Evolutionary conservation across 2,113 vertebrate species (phyloP).

Genomic region (Athene noctua): DNA sequence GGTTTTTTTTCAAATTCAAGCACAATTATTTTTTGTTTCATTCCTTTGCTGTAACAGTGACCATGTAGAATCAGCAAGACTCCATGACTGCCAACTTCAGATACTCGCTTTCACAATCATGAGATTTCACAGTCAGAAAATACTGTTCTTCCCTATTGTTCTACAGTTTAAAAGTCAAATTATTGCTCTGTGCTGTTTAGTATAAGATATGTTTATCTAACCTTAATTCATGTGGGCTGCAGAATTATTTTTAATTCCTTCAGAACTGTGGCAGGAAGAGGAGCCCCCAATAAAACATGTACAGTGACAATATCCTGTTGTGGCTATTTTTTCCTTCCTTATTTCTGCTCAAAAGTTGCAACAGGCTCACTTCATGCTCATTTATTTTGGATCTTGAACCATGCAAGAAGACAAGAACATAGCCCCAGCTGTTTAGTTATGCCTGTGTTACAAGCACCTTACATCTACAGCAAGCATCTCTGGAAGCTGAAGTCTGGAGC

Average conservation of each 20-base stretch:
- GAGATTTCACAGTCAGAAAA: neutral
- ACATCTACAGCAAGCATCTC: conserved; percentile 1
- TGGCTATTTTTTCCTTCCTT: neutral
- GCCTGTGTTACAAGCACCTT: neutral
- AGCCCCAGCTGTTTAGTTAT: neutral
- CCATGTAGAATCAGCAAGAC: neutral
- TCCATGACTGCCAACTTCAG: neutral
- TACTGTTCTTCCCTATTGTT: neutral
- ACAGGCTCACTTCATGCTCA: neutral
- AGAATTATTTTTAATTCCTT: neutral
- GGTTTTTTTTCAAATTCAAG: neutral
- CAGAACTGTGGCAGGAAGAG: neutral
- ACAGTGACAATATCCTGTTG: neutral
- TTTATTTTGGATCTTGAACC: neutral
- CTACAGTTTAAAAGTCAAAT: neutral
- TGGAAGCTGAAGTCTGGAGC: neutral
- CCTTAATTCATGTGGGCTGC: neutral
- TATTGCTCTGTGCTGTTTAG: neutral
- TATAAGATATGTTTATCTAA: neutral
- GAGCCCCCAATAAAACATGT: neutral
- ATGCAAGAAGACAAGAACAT: neutral
- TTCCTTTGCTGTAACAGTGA: neutral
- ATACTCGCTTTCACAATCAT: neutral
- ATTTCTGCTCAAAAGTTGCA: conserved; percentile 5
- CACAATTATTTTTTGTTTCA: neutral